Percentiles rank a stretch among this genome's conserved stretches.
Conservation (phyloP, 1,140 invertebrate genomes). For the Saccostrea cuccullata region DNA sequence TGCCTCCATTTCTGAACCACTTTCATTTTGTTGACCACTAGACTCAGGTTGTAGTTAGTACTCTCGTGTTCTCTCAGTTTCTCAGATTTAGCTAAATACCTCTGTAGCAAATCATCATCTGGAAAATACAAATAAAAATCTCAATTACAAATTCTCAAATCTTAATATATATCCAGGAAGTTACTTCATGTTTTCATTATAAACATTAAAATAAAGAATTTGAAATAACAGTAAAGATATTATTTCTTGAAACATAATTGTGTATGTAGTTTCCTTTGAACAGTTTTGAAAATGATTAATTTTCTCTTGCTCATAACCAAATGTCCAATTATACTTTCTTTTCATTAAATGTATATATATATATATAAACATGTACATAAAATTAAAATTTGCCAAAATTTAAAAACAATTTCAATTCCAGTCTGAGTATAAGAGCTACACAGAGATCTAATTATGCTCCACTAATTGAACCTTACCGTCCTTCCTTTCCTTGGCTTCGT, state of each 20-base stretch:
- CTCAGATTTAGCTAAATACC: conserved; percentile 64
- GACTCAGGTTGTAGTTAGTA: conserved; percentile 74
- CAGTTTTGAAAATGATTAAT: not conserved
- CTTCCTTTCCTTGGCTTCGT: conserved; percentile 69
- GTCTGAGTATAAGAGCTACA: not conserved
- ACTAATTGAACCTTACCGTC: conserved; percentile 58
- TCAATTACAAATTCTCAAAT: no score
- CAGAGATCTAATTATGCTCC: not conserved
- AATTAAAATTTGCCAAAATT: no score
- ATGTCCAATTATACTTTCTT: not conserved
- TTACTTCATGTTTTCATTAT: no score
- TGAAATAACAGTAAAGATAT: no score
- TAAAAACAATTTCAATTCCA: no score
- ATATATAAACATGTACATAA: no score
- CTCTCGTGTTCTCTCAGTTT: conserved; percentile 68
- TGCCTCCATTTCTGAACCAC: conserved; percentile 74
- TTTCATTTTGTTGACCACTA: conserved; percentile 73
- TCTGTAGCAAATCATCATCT: conserved; percentile 64
- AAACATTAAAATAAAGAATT: no score
- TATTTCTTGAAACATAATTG: no score
- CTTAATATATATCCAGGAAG: no score
- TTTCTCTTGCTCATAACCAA: not conserved
- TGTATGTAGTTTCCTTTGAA: no score
- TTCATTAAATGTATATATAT: no score
- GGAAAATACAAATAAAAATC: not conserved